Evolutionary conservation across 2,797 vertebrate genomes (phyloP).

Genomic region (Lophotriccus pileatus): DNA sequence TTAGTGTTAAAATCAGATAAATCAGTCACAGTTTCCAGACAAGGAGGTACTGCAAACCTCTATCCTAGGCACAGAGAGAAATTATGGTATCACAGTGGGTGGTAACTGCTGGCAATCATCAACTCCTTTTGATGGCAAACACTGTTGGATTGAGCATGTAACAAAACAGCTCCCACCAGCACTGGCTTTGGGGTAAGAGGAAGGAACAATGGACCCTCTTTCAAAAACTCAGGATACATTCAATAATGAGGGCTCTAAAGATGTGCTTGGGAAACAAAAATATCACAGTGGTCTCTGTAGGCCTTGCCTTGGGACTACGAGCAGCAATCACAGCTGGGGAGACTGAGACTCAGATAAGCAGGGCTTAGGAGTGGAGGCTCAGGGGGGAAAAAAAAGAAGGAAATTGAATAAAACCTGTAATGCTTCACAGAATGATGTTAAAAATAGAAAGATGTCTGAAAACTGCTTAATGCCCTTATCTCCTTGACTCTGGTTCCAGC

Average conservation of each 20-base stretch:
- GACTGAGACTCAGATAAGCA: conserved; percentile 13
- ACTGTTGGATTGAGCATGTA: neutral
- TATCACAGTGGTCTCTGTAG: neutral
- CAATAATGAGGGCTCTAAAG: conserved; percentile 15
- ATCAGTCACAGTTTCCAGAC: conserved; percentile 2
- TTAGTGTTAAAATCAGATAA: neutral
- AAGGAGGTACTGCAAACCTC: neutral
- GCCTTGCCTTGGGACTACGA: neutral
- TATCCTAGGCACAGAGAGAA: neutral
- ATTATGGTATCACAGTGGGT: conserved; percentile 24
- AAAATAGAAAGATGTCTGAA: conserved; percentile 62
- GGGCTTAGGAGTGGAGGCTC: neutral
- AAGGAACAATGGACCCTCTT: conserved; percentile 24
- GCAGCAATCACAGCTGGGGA: neutral
- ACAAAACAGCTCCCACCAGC: conserved; percentile 34
- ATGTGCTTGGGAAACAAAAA: conserved; percentile 40
- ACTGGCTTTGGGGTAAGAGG: neutral
- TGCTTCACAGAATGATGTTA: conserved; percentile 33
- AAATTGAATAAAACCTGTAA: conserved; percentile 64
- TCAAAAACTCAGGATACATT: neutral
- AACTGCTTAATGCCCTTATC: conserved; percentile 62
- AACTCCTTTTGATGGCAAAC: conserved; percentile 27
- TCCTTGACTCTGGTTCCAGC: conserved; percentile 55
- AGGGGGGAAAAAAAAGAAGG: neutral
- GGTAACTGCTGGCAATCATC: conserved; percentile 45